Evolutionary conservation across 2,113 vertebrate genomes (phyloP), one percentile per base, ranked within the genome.

Genomic region (Mixornis gularis): DNA sequence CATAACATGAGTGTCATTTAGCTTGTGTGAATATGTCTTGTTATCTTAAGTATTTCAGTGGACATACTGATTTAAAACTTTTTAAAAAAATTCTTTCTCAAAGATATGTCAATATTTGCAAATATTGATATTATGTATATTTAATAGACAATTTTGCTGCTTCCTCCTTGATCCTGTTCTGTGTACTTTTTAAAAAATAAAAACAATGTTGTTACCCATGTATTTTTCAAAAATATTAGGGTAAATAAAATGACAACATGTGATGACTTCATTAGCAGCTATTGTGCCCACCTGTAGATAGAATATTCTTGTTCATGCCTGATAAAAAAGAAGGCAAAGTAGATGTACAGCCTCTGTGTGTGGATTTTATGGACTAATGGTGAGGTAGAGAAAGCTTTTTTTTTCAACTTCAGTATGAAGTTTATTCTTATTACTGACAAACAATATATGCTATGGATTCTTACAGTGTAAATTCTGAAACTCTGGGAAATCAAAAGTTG

Each of bases 181-280:
- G 21, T 0, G 0, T 82, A 18, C 21, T 38, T 90, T 13, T 26
- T 7, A 1, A 41, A 78, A 51, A 89, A 13, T 17, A 55, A 32
- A 1, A 41, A 3, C 3, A 7, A 0, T 17, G 6, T 49, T 38
- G 7, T 43, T 68, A 44, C 16, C 19, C 34, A 13, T 73, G 3
- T 10, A 3, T 53, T 77, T 79, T 68, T 71, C 0, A 0, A 55
- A 80, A 86, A 25, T 34, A 21, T 7, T 53, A 18, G 15, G 18
- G 8, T 18, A 59, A 29, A 66, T 46, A 18, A 4, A 41, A 26
- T 66, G 8, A 27, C 12, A 58, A 3, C 4, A 3, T 48, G 2
- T 44, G 7, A 17, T 78, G 19, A 27, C 29, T 62, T 82, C 38
- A 41, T 52, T 20, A 76, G 25, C 14, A 53, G 22, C 32, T 87